Conservation (phyloP, 2,113 vertebrate genomes). For the Labeo rohita region DNA sequence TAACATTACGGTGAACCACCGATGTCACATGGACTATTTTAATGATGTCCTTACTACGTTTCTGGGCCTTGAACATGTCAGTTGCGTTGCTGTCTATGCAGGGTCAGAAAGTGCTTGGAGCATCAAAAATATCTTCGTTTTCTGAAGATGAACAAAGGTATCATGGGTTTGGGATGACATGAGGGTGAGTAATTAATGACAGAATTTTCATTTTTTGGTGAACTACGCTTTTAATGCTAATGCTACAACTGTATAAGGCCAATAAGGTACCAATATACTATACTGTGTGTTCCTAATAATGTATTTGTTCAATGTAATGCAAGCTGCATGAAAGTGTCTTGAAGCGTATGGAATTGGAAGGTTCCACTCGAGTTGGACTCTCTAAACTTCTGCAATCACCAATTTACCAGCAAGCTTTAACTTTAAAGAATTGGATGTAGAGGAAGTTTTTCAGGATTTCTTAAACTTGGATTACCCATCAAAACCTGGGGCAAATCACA, state of each 20-base stretch:
- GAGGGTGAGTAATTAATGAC: no score
- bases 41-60: no score
- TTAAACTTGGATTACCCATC: slow-evolving; percentile 18
- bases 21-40: no score
- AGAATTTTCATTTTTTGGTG: no score
- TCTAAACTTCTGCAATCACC: neutral
- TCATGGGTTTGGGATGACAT: no score
- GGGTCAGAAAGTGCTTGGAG: no score
- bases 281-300: neutral
- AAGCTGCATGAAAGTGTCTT: neutral
- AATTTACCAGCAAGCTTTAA: neutral
- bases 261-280: neutral
- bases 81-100: no score
- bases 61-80: no score
- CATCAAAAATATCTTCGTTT: no score
- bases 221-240: neutral
- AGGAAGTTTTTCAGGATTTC: slow-evolving; percentile 5
- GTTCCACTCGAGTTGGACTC: neutral
- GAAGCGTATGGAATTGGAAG: neutral
- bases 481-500: slow-evolving; percentile 21
- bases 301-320: neutral
- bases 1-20: no score
- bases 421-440: neutral
- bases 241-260: neutral
- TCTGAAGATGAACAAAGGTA: no score